These are phyloP conservation scores for Cyclopterus lumpus DNA, from an alignment of 2,797 vertebrate genomes.

Conservation along the genomic window DNA sequence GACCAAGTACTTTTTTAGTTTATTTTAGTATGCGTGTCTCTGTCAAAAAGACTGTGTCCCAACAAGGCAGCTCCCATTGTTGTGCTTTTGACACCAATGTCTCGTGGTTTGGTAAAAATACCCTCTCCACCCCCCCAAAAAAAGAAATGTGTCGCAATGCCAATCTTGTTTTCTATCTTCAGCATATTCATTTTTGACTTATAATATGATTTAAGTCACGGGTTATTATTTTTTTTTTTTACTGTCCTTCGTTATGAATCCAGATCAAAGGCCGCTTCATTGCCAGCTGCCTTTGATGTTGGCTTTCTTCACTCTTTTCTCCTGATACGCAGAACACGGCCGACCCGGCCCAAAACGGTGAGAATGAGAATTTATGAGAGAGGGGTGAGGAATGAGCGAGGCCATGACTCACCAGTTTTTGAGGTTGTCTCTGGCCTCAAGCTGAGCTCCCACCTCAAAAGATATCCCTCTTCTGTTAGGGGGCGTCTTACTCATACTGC, in stretches of 20 bases:
- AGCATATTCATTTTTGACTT: not conserved
- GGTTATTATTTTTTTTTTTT: not conserved
- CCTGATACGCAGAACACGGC: not conserved
- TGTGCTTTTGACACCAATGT: not conserved
- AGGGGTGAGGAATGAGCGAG: conserved; percentile 61
- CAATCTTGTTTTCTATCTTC: not conserved
- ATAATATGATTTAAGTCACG: not conserved
- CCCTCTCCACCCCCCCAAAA: not conserved
- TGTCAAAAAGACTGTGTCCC: not conserved
- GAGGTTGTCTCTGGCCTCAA: conserved; percentile 97
- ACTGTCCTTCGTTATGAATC: conserved; percentile 1
- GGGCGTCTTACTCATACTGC: conserved; percentile 96
- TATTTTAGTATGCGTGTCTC: too few relatives aligned
- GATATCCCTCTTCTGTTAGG: conserved; percentile 98
- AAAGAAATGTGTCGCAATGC: not conserved
- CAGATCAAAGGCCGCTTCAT: conserved; percentile 4
- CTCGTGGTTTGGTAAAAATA: not conserved
- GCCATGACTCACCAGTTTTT: conserved; percentile 92
- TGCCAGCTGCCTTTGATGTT: conserved; percentile 3
- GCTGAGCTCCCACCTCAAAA: conserved; percentile 98
- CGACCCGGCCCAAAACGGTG: conserved; percentile 14
- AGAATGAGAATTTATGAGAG: conserved; percentile 29
- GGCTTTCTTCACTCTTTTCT: not conserved
- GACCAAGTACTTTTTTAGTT: not conserved
- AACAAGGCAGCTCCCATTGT: conserved; percentile 1